phyloP scores from a whole-genome alignment of 2,113 vertebrate genomes.

The Callipepla squamata region DNA sequence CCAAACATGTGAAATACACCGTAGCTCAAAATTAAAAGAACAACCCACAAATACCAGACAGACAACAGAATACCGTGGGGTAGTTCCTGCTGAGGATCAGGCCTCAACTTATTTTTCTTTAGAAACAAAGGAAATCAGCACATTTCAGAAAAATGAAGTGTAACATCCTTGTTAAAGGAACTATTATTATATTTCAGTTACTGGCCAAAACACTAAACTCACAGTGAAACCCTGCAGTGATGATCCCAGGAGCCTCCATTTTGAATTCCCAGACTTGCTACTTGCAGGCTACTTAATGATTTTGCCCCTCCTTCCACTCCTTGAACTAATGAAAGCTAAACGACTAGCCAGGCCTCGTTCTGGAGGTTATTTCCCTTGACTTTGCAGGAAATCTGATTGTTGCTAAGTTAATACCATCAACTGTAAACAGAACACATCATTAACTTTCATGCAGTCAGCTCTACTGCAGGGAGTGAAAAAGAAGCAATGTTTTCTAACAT shows the following conservation, averaged over 20 bases:
- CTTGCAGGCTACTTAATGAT: not conserved
- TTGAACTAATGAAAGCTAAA: not conserved
- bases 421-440: not conserved
- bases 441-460: not conserved
- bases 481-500: not conserved
- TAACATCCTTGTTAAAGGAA: not conserved
- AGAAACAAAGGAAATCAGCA: not conserved
- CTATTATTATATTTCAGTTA: not conserved
- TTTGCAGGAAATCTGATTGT: slow-evolving; percentile 2
- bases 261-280: not conserved
- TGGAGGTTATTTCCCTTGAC: not conserved
- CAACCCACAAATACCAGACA: not conserved
- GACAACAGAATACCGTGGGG: not conserved
- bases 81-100: not conserved
- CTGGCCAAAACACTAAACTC: not conserved
- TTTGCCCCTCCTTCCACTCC: not conserved
- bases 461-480: not conserved
- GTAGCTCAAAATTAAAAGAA: not conserved
- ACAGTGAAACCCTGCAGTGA: not conserved
- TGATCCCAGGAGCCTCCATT: not conserved
- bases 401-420: not conserved
- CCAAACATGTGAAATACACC: not conserved
- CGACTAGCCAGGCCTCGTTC: not conserved
- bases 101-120: not conserved
- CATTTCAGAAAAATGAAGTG: not conserved